These are phyloP conservation scores for Tyria jacobaeae DNA, from an alignment of 2,888 invertebrate species.

Conservation along the genomic window DNA sequence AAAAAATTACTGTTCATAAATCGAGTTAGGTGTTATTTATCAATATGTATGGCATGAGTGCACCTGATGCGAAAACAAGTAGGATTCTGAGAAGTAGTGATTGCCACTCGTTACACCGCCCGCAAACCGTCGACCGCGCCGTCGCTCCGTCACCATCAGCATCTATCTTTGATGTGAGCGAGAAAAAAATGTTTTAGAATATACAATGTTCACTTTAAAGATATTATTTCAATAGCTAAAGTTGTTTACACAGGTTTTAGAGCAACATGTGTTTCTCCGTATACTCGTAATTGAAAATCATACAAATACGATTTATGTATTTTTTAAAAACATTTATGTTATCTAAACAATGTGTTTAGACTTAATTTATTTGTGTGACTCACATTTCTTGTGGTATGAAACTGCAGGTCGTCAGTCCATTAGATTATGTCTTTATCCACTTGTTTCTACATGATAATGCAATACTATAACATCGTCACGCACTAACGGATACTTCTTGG, in stretches of 20 bases:
- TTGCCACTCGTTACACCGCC: slow-evolving; percentile 62
- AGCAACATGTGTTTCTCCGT: neutral
- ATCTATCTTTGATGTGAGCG: slow-evolving; percentile 35
- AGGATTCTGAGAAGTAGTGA: slow-evolving; percentile 73
- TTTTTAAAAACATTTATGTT: slow-evolving; percentile 36
- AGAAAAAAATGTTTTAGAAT: slow-evolving; percentile 18
- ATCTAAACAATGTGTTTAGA: slow-evolving; percentile 42
- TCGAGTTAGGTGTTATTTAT: slow-evolving; percentile 48
- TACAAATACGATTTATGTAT: slow-evolving; percentile 7
- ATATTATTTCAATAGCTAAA: slow-evolving; percentile 12
- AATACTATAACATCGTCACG: slow-evolving; percentile 57
- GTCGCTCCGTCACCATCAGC: slow-evolving; percentile 31
- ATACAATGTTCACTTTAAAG: slow-evolving; percentile 6
- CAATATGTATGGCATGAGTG: slow-evolving; percentile 60
- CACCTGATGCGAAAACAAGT: slow-evolving; percentile 73
- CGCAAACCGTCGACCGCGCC: slow-evolving; percentile 35
- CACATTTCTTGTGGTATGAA: slow-evolving; percentile 65
- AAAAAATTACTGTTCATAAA: slow-evolving; percentile 43
- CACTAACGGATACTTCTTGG: slow-evolving; percentile 50
- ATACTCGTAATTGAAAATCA: neutral
- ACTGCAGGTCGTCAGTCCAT: slow-evolving; percentile 56
- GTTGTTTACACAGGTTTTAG: slow-evolving; percentile 9
- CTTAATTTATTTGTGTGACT: slow-evolving; percentile 70
- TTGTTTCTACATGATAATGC: slow-evolving; percentile 67
- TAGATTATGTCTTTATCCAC: slow-evolving; percentile 77